Evolutionary conservation across 2,113 vertebrate species (phyloP), one percentile per base, ranked within the genome.

Genomic region (Pollachius pollachius): DNA sequence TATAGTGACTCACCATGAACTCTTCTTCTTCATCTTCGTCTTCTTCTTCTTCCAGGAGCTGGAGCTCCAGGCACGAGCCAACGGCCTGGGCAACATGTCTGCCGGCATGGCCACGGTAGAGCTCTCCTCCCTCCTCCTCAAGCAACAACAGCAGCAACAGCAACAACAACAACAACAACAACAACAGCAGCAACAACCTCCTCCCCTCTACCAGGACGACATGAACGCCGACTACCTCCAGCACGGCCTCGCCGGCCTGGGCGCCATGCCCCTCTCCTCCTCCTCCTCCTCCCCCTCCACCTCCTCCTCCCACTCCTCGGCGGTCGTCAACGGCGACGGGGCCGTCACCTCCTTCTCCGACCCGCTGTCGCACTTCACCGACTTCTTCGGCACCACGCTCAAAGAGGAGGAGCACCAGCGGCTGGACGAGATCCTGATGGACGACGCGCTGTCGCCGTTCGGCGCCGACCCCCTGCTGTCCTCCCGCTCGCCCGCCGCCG

Each of bases 321-420:
- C 41, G 41, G 41, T 48, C 85, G 70, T 92, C 88, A 48, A 79
- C 71, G 68, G 76, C 81, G 88, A 85, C 0, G 90, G 95, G 34
- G 85, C 88, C 76, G 92, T 93, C 41, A 89, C 92, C 63, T 90
- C 93, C 11, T 99, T 96, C 91, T 97, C 95, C 0, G 96, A 98
- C 82, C 97, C 97, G 5, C 92, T 99, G 75, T 98, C 96, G 23
- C 96, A 98, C 83, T 99, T 99, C 87, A 98, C 97, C 0, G 95
- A 99, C 92, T 94, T 99, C 89, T 99, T 98, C 85, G 96, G 95
- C 0, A 91, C 94, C 1, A 93, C 96, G 52, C 92, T 97, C 68
- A 97, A 99, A 81, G 96, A 95, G 75, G 97, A 99, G 70, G 96
- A 95, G 75, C 97, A 99, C 70, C 96, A 96, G 27, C 89, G 90